These are phyloP conservation scores for Nemopilema nomurai DNA, from an alignment of 30 jellyfish, hydroid and myxozoan genomes.

Conservation along the genomic window DNA sequence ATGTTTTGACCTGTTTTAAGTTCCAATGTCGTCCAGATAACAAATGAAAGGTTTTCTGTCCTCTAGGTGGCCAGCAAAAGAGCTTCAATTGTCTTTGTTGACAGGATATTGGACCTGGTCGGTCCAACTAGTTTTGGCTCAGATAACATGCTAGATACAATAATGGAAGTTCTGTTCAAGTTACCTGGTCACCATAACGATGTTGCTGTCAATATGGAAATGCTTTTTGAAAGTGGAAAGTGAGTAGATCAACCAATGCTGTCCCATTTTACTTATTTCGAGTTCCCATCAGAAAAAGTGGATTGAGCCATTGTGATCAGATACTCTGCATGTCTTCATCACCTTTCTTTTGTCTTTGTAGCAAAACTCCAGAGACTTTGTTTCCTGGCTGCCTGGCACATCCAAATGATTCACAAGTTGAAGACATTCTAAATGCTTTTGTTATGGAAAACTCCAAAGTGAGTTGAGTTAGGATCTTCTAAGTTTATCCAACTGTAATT, in stretches of 20 bases:
- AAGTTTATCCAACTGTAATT: no score
- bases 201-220: conserved; percentile 77
- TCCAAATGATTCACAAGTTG: conserved; percentile 51
- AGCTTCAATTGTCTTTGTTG: conserved; percentile 88
- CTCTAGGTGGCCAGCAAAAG: conserved; percentile 78
- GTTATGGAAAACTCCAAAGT: conserved; percentile 71
- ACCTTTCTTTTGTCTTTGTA: neutral
- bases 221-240: conserved; percentile 88
- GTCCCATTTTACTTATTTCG: no score
- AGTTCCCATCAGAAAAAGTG: no score
- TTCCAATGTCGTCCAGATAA: neutral
- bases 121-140: conserved; percentile 85
- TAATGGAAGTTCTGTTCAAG: conserved; percentile 72
- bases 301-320: no score
- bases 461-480: neutral
- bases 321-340: no score
- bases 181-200: conserved; percentile 83
- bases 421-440: conserved; percentile 45
- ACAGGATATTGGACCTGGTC: conserved; percentile 82
- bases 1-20: neutral
- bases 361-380: conserved; percentile 68
- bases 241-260: conserved; percentile 14
- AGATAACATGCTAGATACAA: conserved; percentile 71
- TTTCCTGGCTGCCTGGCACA: conserved; percentile 92
- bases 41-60: neutral